Base-by-base conservation (phyloP, 2,888 invertebrate species). In the Lepas anatifera region DNA sequence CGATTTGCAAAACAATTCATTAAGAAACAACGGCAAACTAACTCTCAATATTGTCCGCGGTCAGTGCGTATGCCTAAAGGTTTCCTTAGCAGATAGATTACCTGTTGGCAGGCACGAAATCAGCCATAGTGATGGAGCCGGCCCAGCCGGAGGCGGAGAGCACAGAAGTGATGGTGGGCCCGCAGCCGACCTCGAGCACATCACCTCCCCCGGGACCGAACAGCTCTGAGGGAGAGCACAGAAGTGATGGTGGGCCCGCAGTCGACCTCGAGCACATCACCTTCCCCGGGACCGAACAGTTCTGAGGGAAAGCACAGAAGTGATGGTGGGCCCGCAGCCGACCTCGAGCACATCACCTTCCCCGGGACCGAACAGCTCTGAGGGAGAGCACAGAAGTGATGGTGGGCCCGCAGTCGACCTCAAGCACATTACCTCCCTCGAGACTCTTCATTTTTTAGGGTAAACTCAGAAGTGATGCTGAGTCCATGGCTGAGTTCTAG, bases 151-250 rank as follows among this genome's bases (percentile, higher is more conserved):
- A 67, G 2, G 70, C 70, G 22, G 70, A 52, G 18, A 70, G 66
- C 29, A 70, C 67, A n/a, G 66, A 43, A 10, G 70, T 48, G 43
- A 70, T 70, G 37, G 70, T 67, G 25, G 70, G 70, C 13, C 70
- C 70, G 67, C 70, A 70, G 25, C 70, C 70, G 13, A 70, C n/a
- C n/a, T 70, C 70, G 8, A 70, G 39, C 16, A 70, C 67, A 6
- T 11, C 35, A 29, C 18, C 35, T 32, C 13, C 37, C 3, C 11
- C 50, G 50, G 13, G 39, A 39, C 39, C 39, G 7, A 13, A 39
- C 39, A 39, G 39, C 7, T 13, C 39, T 39, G 39, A 39, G 39
- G 39, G 69, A 48, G 25, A 69, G 63, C 37, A 69, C 66, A 27
- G 63, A 64, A 13, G 69, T 64, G 37, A 69, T 69, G 29, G 69